phyloP scores from a whole-genome alignment of 2,113 vertebrate genomes.

The Ailurus styani region DNA sequence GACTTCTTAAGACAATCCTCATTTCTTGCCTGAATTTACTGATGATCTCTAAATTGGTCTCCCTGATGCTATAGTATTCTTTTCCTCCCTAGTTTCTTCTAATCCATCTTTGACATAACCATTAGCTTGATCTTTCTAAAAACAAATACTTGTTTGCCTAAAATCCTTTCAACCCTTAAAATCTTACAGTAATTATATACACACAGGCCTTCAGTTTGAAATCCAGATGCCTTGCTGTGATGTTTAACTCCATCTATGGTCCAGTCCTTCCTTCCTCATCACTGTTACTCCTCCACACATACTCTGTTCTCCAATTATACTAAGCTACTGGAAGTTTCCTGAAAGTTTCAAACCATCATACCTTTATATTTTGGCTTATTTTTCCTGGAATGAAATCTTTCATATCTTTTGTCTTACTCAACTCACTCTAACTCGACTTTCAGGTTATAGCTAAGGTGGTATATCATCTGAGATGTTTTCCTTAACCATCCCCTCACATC shows the following conservation, averaged over 20 bases:
- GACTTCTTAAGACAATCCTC: neutral
- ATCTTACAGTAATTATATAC: neutral
- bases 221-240: neutral
- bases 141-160: neutral
- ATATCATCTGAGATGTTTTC: neutral
- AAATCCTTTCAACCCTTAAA: neutral
- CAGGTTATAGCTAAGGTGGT: neutral
- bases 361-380: neutral
- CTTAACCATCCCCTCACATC: neutral
- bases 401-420: neutral
- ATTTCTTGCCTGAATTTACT: constrained; percentile 3
- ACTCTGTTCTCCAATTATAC: neutral
- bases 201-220: neutral
- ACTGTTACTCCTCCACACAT: neutral
- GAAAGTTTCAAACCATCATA: neutral
- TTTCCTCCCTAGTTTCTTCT: neutral
- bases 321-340: neutral
- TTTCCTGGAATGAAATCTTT: neutral
- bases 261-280: neutral
- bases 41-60: neutral
- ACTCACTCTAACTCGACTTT: neutral
- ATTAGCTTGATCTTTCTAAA: neutral
- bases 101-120: neutral
- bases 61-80: neutral
- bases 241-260: neutral